Base-by-base conservation (phyloP, 2,888 invertebrate species). In the Torymus texanus region DNA sequence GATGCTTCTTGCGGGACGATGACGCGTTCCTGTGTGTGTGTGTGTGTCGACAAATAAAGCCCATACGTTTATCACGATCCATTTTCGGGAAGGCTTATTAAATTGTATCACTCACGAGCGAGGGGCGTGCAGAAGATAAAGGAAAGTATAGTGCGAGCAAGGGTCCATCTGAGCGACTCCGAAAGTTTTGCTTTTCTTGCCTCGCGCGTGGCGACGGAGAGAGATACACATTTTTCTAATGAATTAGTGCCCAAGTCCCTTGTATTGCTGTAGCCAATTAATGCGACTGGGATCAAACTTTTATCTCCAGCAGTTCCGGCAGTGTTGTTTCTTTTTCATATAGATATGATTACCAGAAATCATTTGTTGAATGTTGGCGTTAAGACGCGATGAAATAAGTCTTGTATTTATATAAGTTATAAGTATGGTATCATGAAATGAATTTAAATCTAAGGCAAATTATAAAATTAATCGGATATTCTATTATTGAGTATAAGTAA, bases 1-100 rank as follows among this genome's bases (percentile, higher is more conserved):
- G n/a, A 53, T n/a, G 65, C 16, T 18, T 61, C 18, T 53, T 24
- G 53, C 51, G 51, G 1, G 13, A 16, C 41, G 5, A 1, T 8
- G 41, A 8, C 41, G 8, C 10, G 41, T n/a, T n/a, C n/a, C n/a
- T n/a, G n/a, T n/a, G n/a, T 2, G 21, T 21, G 21, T 21, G 21
- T 41, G 3, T 29, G 18, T 58, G 56, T 13, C 50, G 71, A 61
- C 55, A 68, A 70, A 80, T 68, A 75, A 80, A 77, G 50, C 58
- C 59, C 62, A 24, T 18, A 16, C 74, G 62, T 68, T 75, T 75
- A 75, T 71, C 71, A 51, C 61, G 41, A 71, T 75, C 55, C 65
- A 70, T 71, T 80, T 80, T 71, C 71, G 24, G 41, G 50, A 41
- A 24, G 58, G 78, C 70, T 81, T 81, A 79, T 81, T 79, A 79